Evolutionary conservation across 2,888 invertebrate genomes (phyloP).

Genomic region (Pterostichus niger): DNA sequence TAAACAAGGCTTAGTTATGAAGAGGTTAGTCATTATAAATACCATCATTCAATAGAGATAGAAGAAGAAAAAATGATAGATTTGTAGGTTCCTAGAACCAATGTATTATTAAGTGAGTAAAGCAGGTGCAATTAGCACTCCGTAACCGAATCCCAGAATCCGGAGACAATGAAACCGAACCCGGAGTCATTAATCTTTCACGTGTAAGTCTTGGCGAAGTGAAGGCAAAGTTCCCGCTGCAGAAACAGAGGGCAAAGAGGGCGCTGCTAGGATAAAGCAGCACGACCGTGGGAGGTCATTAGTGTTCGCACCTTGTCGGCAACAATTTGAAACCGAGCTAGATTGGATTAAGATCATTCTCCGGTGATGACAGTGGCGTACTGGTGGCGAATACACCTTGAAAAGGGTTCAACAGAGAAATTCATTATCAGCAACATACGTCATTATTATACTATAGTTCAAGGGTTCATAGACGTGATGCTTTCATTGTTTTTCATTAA

Average conservation of each 20-base stretch:
- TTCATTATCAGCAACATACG: too few relatives aligned
- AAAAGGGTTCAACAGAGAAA: background rate
- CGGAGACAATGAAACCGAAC: constrained; percentile 57
- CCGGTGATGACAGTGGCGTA: constrained; percentile 36
- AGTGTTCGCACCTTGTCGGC: constrained; percentile 71
- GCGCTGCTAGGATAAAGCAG: constrained; percentile 59
- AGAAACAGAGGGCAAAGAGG: constrained; percentile 68
- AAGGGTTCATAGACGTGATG: too few relatives aligned
- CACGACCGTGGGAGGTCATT: constrained; percentile 68
- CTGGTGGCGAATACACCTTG: background rate
- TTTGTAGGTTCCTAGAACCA: background rate
- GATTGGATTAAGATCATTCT: constrained; percentile 73
- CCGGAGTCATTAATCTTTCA: constrained; percentile 52
- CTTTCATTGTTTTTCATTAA: too few relatives aligned
- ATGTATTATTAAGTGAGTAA: too few relatives aligned
- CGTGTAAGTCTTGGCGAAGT: constrained; percentile 20
- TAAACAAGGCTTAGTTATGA: too few relatives aligned
- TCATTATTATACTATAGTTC: too few relatives aligned
- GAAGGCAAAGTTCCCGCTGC: constrained; percentile 44
- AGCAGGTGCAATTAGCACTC: background rate
- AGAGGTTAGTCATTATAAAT: too few relatives aligned
- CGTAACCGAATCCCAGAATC: constrained; percentile 19
- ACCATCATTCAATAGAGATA: too few relatives aligned
- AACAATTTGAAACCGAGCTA: constrained; percentile 73
- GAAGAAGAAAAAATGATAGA: background rate